phyloP scores from a whole-genome alignment of 2,113 vertebrate species.

The Phrynosoma platyrhinos region DNA sequence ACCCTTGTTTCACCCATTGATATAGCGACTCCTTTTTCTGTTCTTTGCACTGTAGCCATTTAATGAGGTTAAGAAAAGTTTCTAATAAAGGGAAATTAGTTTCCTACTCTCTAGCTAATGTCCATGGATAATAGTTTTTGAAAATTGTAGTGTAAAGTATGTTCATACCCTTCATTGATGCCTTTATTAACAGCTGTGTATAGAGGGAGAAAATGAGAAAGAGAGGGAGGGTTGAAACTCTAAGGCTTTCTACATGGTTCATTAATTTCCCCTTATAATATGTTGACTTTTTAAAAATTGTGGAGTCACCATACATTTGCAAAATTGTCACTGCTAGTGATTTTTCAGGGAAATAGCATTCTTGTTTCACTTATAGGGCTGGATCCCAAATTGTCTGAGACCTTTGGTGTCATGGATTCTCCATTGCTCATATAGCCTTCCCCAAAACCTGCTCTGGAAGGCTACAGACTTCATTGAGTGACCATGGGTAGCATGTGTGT shows the following conservation, averaged over 20 bases:
- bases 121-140: slow-evolving; percentile 30
- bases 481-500: no score
- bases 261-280: slow-evolving; percentile 35
- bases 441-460: no score
- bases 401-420: no score
- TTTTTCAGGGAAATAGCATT: not conserved
- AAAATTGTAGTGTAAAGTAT: slow-evolving; percentile 15
- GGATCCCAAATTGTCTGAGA: not conserved
- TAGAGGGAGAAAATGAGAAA: not conserved
- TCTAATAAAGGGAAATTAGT: slow-evolving; percentile 26
- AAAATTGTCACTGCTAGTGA: slow-evolving; percentile 9
- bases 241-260: slow-evolving; percentile 4
- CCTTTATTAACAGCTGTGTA: slow-evolving; percentile 26
- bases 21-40: not conserved
- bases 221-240: not conserved
- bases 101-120: slow-evolving; percentile 16
- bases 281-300: slow-evolving; percentile 15
- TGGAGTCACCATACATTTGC: slow-evolving; percentile 7
- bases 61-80: not conserved
- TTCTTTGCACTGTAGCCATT: not conserved
- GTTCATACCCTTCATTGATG: slow-evolving; percentile 6
- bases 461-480: no score
- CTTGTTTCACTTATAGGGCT: not conserved
- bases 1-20: not conserved
- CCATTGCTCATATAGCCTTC: no score